These are phyloP conservation scores for Galerucella pusilla DNA, from an alignment of 2,888 invertebrate genomes.

Conservation along the genomic window DNA sequence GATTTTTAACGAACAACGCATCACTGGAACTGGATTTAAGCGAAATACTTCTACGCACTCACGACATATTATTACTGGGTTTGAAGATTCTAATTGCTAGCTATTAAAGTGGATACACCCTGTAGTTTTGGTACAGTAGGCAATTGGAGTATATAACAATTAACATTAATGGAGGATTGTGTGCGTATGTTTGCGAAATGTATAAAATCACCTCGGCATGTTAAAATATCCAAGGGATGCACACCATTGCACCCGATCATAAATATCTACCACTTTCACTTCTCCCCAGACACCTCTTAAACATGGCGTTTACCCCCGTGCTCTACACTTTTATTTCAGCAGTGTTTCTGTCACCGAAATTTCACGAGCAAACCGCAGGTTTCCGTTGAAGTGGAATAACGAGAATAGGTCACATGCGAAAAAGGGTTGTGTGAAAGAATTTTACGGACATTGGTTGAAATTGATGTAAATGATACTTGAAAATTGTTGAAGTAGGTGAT, in stretches of 20 bases:
- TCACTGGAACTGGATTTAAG: no score
- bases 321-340: conserved; percentile 31
- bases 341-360: conserved; percentile 31
- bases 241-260: conserved; percentile 45
- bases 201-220: conserved; percentile 52
- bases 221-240: conserved; percentile 45
- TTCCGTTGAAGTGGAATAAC: conserved; percentile 15
- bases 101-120: background rate
- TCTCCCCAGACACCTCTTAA: conserved; percentile 44
- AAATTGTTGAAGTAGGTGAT: background rate
- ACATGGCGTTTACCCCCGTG: conserved; percentile 32
- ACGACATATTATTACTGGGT: no score
- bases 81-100: no score
- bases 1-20: no score
- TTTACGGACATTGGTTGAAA: background rate
- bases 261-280: conserved; percentile 43
- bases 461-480: background rate
- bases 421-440: background rate
- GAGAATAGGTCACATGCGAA: conserved; percentile 3
- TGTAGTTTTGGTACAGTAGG: conserved; percentile 6
- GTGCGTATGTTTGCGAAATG: conserved; percentile 47
- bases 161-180: conserved; percentile 45
- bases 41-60: no score
- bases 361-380: background rate
- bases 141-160: conserved; percentile 51